Conservation (phyloP, 2,888 invertebrate genomes). For the Pseudoips prasinana region DNA sequence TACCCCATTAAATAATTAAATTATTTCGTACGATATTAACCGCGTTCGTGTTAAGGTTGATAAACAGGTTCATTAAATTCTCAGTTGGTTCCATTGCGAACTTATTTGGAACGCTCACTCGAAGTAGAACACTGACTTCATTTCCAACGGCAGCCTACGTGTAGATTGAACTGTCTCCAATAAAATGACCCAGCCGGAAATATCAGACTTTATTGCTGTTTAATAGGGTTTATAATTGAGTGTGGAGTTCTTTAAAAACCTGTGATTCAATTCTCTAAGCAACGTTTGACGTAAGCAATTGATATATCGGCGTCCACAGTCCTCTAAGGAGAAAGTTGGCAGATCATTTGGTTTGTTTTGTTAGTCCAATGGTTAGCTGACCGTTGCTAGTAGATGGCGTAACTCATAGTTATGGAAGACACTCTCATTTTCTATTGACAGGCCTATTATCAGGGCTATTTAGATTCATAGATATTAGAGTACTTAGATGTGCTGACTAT, state of each 20-base stretch:
- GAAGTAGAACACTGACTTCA: conserved; percentile 51
- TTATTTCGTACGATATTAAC: conserved; percentile 6
- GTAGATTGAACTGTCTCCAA: conserved; percentile 35
- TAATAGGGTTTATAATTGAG: conserved; percentile 39
- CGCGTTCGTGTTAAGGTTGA: conserved; percentile 20
- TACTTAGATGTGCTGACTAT: too few relatives aligned
- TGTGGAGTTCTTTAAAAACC: conserved; percentile 5
- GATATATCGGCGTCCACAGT: conserved; percentile 46
- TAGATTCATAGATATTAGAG: too few relatives aligned
- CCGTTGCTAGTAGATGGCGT: conserved; percentile 49
- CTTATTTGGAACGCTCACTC: conserved; percentile 49
- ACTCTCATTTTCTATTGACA: conserved; percentile 71
- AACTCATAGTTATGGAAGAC: conserved; percentile 51
- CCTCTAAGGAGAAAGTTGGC: conserved; percentile 69
- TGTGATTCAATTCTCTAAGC: conserved; percentile 25
- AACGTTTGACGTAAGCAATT: conserved; percentile 48
- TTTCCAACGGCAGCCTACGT: conserved; percentile 55
- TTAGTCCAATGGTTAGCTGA: conserved; percentile 55
- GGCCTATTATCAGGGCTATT: conserved; percentile 15
- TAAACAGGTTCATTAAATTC: conserved; percentile 43
- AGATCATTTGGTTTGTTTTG: conserved; percentile 46
- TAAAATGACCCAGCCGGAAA: not conserved
- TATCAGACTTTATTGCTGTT: conserved; percentile 28
- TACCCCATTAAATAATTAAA: too few relatives aligned
- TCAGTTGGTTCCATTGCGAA: conserved; percentile 43